These are phyloP conservation scores for Aphis gossypii DNA, from an alignment of 1,140 invertebrate species.

Conservation along the genomic window DNA sequence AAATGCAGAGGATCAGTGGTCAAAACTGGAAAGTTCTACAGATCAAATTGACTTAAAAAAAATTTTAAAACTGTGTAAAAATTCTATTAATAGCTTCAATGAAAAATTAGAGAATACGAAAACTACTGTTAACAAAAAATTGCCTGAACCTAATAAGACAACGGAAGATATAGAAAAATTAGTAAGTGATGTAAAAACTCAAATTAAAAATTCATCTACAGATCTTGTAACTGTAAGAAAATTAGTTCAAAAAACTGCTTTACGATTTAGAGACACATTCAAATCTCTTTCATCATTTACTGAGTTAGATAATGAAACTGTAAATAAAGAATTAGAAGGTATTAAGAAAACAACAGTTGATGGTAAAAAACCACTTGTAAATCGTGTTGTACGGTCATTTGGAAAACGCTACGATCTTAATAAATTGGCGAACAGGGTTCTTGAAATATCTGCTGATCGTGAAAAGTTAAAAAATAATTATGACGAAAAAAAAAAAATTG, in stretches of 20 bases:
- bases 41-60: background rate
- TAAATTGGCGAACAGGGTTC: background rate
- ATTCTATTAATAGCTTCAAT: background rate
- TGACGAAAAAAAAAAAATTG: background rate
- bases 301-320: background rate
- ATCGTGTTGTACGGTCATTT: background rate
- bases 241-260: background rate
- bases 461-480: background rate
- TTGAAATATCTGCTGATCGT: background rate
- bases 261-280: slow-evolving; percentile 22
- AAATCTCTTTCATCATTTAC: background rate
- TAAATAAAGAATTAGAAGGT: slow-evolving; percentile 23
- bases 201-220: background rate
- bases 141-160: background rate
- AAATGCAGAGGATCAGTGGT: background rate
- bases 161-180: background rate
- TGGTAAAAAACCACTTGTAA: background rate
- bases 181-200: background rate
- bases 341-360: background rate
- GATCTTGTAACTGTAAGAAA: background rate
- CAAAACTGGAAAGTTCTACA: background rate
- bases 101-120: background rate
- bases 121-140: background rate
- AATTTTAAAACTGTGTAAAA: background rate
- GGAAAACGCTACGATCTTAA: background rate